Percentiles rank a stretch among this genome's conserved stretches.
These are phyloP conservation scores for Hippocampus zosterae DNA, from an alignment of 2,113 vertebrate genomes.

Conservation along the genomic window DNA sequence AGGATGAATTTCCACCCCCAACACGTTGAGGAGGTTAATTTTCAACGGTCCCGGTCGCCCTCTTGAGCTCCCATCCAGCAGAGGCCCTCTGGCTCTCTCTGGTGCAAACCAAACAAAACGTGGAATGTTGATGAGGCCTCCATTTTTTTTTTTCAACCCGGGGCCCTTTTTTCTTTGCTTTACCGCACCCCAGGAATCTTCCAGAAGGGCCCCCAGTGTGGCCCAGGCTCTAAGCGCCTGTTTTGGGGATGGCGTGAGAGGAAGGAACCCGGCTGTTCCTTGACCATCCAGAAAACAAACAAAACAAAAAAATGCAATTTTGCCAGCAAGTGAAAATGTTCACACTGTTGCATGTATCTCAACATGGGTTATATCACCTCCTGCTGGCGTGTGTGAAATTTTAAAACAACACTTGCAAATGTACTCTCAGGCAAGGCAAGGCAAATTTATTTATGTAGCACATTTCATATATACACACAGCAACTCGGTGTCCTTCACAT, in stretches of 20 bases:
- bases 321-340: background rate
- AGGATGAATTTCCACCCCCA: constrained; percentile 49
- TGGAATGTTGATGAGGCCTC: constrained; percentile 73
- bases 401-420: background rate
- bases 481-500: too few relatives aligned
- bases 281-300: constrained; percentile 24
- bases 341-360: background rate
- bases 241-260: constrained; percentile 44
- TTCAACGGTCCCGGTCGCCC: constrained; percentile 36
- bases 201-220: constrained; percentile 61
- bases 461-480: too few relatives aligned
- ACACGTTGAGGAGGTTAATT: constrained; percentile 54
- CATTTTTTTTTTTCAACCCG: constrained; percentile 53
- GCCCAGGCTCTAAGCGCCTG: constrained; percentile 63
- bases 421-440: too few relatives aligned
- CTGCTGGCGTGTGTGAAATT: background rate
- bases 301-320: background rate
- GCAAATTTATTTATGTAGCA: too few relatives aligned
- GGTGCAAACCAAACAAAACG: constrained; percentile 69
- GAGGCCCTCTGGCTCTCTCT: constrained; percentile 60
- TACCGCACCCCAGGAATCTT: constrained; percentile 66
- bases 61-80: constrained; percentile 56
- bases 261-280: constrained; percentile 47
- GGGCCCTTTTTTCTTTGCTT: constrained; percentile 47
- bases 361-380: background rate